These are phyloP conservation scores for Drosophila triauraria DNA, from an alignment of 1,140 invertebrate species.

Conservation along the genomic window DNA sequence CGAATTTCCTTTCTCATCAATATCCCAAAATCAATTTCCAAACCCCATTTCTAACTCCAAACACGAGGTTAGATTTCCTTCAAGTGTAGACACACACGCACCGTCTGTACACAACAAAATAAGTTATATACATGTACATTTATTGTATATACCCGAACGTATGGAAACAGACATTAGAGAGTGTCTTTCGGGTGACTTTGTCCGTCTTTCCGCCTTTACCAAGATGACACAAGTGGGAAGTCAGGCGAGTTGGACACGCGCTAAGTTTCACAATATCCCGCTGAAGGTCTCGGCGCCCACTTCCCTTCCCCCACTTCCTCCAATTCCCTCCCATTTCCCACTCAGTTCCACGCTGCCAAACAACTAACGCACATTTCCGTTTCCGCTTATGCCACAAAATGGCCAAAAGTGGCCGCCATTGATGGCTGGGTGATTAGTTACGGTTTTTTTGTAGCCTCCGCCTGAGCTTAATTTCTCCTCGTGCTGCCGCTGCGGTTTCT, in stretches of 20 bases:
- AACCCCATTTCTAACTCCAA: not conserved
- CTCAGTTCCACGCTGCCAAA: conserved; percentile 39
- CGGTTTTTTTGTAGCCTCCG: conserved; percentile 24
- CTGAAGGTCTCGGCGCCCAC: conserved; percentile 61
- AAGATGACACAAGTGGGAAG: conserved; percentile 59
- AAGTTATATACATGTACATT: conserved; percentile 10
- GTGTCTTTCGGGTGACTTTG: conserved; percentile 33
- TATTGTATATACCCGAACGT: conserved; percentile 5
- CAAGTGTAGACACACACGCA: conserved; percentile 27
- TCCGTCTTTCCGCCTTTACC: conserved; percentile 15
- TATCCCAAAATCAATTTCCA: not conserved
- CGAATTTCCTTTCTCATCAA: not conserved
- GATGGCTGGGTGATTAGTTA: conserved; percentile 52
- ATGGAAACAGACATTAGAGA: conserved; percentile 32
- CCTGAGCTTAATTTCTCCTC: conserved; percentile 41
- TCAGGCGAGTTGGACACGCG: conserved; percentile 70
- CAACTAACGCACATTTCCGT: conserved; percentile 64
- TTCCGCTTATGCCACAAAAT: conserved; percentile 59
- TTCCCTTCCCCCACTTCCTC: conserved; percentile 17
- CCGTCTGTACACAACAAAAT: conserved; percentile 26
- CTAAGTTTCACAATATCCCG: conserved; percentile 72
- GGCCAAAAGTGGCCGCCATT: conserved; percentile 53
- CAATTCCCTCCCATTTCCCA: not conserved
- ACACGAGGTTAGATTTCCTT: not conserved
- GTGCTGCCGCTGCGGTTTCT: conserved; percentile 18